Base-by-base conservation (phyloP, 2,113 vertebrate genomes). In the Tricholaema leucomelas region DNA sequence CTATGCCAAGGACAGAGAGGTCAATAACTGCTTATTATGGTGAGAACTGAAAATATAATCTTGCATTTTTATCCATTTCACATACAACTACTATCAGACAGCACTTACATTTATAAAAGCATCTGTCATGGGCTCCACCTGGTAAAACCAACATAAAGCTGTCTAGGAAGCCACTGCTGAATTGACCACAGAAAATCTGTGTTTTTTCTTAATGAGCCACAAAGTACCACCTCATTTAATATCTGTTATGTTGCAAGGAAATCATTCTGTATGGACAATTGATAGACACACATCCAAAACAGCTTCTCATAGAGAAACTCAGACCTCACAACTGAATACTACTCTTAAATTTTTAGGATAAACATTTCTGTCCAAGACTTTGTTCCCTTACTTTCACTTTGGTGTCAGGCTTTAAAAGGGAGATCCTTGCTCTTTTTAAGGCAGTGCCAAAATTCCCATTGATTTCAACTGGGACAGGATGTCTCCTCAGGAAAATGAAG, bases 1-100 rank as follows among this genome's bases (percentile, higher is more conserved):
- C 63, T 82, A 40, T 40, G 20, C 36, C 91, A 95, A 85, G 54
- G 92, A 90, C 83, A 97, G 25, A 27, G 12, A 20, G 85, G 72
- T 95, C 94, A 87, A 93, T 96, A 93, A 88, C 56, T 65, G 7
- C 27, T 74, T 90, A 58, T 86, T 63, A 76, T 33, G 33, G 24
- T 60, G 27, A 73, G 58, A 88, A 94, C 88, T 60, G 8, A 81
- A 87, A 87, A 87, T 35, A 55, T 33, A 80, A 71, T 40, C 30
- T 36, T 60, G 21, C 17, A 46, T 85, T 66, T 93, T 88, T 38
- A 60, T 87, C 84, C 33, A 15, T 81, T 92, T 72, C 77, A 75
- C 11, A 65, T 8, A 70, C 12, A 77, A 38, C 16, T 63, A 58
- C 58, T 58, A 54, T 35, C 60, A 85, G 20, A 6, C 55, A 87